Percentiles rank a stretch among this genome's conserved stretches.
phyloP scores from a whole-genome alignment of 2,888 invertebrate species.

The Diarsia brunnea region DNA sequence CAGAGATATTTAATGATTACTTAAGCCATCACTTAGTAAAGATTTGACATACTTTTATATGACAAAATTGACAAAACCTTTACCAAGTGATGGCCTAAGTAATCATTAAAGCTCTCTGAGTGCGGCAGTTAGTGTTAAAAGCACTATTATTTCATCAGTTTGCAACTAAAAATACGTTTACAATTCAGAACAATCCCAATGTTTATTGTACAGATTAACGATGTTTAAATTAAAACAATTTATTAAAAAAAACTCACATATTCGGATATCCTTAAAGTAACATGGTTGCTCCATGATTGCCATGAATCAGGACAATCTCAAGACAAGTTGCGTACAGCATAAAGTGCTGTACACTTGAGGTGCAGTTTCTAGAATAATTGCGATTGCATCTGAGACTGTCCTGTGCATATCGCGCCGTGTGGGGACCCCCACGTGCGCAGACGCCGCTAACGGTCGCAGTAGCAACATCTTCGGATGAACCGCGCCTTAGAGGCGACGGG shows the following conservation, averaged over 20 bases:
- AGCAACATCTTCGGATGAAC: constrained; percentile 27
- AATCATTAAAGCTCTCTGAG: too few relatives aligned
- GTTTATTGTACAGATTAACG: background rate
- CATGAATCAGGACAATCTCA: constrained; percentile 42
- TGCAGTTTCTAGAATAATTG: constrained; percentile 63
- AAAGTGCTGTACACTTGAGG: constrained; percentile 64
- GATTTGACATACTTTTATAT: too few relatives aligned
- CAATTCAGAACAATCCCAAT: background rate
- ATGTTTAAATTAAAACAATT: constrained; percentile 4
- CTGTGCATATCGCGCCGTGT: constrained; percentile 62
- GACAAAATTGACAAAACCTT: too few relatives aligned
- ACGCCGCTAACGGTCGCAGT: constrained; percentile 46
- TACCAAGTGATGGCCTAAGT: too few relatives aligned
- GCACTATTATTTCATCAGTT: too few relatives aligned
- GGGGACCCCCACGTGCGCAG: constrained; percentile 64
- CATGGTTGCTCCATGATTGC: constrained; percentile 59
- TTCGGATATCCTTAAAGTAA: constrained; percentile 52
- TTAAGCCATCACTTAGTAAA: too few relatives aligned
- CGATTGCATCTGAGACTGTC: constrained; percentile 60
- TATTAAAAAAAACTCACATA: constrained; percentile 57
- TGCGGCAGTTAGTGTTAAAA: too few relatives aligned
- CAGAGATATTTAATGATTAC: too few relatives aligned
- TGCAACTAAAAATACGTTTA: background rate
- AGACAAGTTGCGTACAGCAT: constrained; percentile 32
- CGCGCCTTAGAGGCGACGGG: background rate